Conservation (phyloP, 2,797 vertebrate species). For the Saxicola maurus region DNA sequence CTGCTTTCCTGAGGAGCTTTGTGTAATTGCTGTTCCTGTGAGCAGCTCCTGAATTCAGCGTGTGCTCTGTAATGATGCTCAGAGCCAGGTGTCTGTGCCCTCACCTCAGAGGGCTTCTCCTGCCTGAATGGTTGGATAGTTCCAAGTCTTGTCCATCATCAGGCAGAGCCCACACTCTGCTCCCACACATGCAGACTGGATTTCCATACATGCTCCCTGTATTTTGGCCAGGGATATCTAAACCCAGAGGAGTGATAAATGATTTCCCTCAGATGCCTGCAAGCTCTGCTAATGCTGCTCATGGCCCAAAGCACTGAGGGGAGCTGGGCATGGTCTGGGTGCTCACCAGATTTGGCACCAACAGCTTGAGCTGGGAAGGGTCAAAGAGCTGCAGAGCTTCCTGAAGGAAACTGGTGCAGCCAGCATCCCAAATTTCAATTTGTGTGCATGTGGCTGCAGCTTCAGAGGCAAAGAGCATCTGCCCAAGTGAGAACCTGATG, state of each 20-base stretch:
- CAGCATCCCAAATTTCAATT: background rate
- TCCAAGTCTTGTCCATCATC: background rate
- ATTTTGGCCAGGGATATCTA: background rate
- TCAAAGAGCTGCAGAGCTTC: background rate
- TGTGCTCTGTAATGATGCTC: background rate
- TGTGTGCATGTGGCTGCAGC: fast-evolving
- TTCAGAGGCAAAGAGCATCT: background rate
- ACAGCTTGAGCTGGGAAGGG: background rate
- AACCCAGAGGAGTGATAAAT: background rate
- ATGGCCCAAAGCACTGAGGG: background rate
- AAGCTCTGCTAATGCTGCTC: background rate
- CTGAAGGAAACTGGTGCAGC: background rate
- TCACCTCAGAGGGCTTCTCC: background rate
- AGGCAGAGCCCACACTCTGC: background rate
- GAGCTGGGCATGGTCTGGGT: background rate
- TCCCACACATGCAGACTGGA: background rate
- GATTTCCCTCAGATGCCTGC: background rate
- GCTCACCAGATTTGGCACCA: background rate
- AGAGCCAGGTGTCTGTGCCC: background rate
- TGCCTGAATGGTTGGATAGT: background rate
- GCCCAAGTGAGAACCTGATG: background rate
- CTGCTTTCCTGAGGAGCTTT: background rate
- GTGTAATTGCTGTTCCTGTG: background rate
- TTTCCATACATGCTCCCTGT: fast-evolving
- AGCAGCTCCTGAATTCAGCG: background rate